Evolutionary conservation across 2,797 vertebrate species (phyloP).

Genomic region (Eptatretus atami): DNA sequence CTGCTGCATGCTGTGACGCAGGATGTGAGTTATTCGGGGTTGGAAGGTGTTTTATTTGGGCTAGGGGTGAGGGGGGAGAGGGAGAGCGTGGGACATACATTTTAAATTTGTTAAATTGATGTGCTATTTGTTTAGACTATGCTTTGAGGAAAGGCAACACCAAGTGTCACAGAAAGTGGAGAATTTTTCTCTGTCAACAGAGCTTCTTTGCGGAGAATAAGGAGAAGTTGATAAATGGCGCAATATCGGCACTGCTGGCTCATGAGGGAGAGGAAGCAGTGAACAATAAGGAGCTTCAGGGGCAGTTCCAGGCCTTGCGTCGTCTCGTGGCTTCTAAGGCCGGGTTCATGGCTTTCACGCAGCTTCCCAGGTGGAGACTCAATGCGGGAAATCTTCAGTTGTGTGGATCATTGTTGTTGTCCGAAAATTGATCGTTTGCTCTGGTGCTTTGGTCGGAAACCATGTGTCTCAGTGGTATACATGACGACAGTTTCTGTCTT

Average conservation of each 20-base stretch:
- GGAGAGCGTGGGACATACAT: too few species aligned
- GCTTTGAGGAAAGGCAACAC: too few species aligned
- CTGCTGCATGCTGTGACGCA: constrained; percentile 91
- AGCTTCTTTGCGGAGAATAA: constrained; percentile 98
- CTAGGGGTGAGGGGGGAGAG: too few species aligned
- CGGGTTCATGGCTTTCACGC: constrained; percentile 88
- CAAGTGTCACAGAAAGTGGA: too few species aligned
- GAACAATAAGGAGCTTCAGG: constrained; percentile 60
- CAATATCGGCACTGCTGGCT: constrained; percentile 60
- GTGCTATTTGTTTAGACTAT: too few species aligned
- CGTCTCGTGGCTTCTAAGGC: constrained; percentile 89
- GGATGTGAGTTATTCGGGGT: constrained; percentile 33
- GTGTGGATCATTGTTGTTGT: not conserved
- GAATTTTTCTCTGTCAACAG: constrained; percentile 13
- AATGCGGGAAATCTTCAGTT: not conserved
- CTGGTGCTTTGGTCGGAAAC: too few species aligned
- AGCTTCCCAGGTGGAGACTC: constrained; percentile 56
- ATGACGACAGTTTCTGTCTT: constrained; percentile 6
- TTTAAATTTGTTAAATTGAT: too few species aligned
- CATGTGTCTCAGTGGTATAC: too few species aligned
- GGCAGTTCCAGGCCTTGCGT: constrained; percentile 83
- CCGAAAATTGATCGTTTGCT: constrained; percentile 8
- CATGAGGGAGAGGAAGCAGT: constrained; percentile 50
- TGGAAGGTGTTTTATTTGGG: too few species aligned
- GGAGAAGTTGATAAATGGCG: constrained; percentile 94